phyloP scores from a whole-genome alignment of 2,888 invertebrate species.

The Cataglyphis altisquamis region DNA sequence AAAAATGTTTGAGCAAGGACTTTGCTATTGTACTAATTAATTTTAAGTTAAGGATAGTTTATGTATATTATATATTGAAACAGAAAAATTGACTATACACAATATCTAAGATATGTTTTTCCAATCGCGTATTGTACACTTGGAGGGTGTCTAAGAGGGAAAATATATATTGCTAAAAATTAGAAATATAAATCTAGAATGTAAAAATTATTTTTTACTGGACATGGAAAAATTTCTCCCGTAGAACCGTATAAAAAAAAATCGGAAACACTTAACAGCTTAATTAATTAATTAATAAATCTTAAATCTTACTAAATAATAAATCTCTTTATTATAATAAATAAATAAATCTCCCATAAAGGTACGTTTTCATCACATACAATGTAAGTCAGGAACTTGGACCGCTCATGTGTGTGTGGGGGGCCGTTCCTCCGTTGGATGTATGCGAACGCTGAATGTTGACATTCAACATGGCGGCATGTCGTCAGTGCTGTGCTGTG shows the following conservation, averaged over 20 bases:
- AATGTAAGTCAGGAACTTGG: constrained; percentile 55
- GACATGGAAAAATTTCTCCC: no score
- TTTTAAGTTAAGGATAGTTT: background rate
- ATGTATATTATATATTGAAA: background rate
- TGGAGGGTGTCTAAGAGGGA: background rate
- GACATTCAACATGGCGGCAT: constrained; percentile 98
- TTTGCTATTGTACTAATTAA: background rate
- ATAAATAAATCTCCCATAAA: background rate
- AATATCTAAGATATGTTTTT: background rate
- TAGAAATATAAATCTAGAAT: background rate
- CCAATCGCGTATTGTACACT: background rate
- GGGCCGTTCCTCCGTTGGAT: constrained; percentile 64
- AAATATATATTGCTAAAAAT: background rate
- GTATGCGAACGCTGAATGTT: constrained; percentile 87
- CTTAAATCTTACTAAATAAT: no score
- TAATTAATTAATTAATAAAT: no score
- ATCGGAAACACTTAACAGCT: background rate
- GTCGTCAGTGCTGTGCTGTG: constrained; percentile 98
- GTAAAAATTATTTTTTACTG: background rate
- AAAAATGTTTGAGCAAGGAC: constrained; percentile 47
- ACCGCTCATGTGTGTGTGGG: constrained; percentile 20
- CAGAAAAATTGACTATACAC: background rate
- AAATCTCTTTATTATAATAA: background rate
- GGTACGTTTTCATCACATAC: constrained; percentile 44
- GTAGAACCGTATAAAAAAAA: background rate